Evolutionary conservation across 2,888 invertebrate species (phyloP), one percentile per base, ranked within the genome.

Genomic region (Scaptomyza cyrtandrae): DNA sequence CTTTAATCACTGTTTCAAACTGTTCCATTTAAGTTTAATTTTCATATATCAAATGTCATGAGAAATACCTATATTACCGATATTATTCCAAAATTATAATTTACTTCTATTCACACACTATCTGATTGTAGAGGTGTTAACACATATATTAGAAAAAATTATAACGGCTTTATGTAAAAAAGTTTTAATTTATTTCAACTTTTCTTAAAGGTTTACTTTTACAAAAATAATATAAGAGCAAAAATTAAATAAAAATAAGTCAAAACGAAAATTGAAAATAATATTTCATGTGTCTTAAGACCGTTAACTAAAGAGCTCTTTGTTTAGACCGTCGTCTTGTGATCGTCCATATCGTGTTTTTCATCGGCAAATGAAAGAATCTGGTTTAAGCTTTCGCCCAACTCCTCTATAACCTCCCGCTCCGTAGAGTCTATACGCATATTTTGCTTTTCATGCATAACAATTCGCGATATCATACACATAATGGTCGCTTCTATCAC

Each of bases 401-500:
- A 98, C 93, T 99, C 99, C 90, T 98, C 96, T 74, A 99, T 94
- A 77, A 99, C 94, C 91, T 92, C 93, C 90, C 93, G 94, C 44
- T 95, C 95, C 33, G 94, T 94, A 72, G 94, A 92, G 91, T 94
- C 94, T 54, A 93, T 93, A 50, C 94, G 93, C 81, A 96, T 95
- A 11, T 95, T 95, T 82, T 96, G 95, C 91, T 97, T 93, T 84
- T 96, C 96, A 48, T 95, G 95, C 90, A 96, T 96, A 83, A 96
- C 96, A 5, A 97, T 97, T 88, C 98, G 97, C n/a, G 99, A 98
- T 89, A 99, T 93, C 91, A 99, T 94, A 92, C 99, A 99, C 90
- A 98, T 96, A 89, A 98, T 97, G 11, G 98, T 98, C 54, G 99
- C 99, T 91, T 98, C 98, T 14, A 99, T 96, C 43, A 99, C 98